These are phyloP conservation scores for Augochlorella aurata DNA, from an alignment of 2,888 invertebrate species.

Conservation along the genomic window DNA sequence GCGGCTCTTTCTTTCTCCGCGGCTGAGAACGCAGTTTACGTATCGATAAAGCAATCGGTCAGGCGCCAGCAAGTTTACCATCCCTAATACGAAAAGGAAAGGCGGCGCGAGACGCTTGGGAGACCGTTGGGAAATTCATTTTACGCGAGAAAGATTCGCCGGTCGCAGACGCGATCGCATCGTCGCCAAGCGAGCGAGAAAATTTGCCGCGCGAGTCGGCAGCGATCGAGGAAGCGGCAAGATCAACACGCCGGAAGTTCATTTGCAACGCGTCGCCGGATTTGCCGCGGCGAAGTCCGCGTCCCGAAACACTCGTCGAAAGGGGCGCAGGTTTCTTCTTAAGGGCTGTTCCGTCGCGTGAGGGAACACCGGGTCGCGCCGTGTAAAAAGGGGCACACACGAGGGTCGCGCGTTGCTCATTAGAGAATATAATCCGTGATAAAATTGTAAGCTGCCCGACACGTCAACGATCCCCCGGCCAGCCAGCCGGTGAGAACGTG, in stretches of 20 bases:
- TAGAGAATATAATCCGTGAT: conserved; percentile 56
- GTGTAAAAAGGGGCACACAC: conserved; percentile 33
- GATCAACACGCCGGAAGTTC: background rate
- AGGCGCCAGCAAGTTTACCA: too few species aligned
- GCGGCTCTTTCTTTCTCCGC: background rate
- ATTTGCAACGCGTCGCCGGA: background rate
- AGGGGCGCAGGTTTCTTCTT: too few species aligned
- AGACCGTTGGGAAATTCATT: background rate
- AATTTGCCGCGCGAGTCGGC: background rate
- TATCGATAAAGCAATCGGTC: conserved; percentile 9
- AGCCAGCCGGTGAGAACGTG: background rate
- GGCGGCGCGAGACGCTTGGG: background rate
- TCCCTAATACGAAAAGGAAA: too few species aligned
- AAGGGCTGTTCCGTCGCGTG: conserved; percentile 39
- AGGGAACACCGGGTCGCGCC: conserved; percentile 30
- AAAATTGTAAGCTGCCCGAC: conserved; percentile 35
- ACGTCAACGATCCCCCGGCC: conserved; percentile 9
- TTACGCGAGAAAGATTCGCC: background rate
- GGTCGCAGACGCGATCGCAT: background rate
- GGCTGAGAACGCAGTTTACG: background rate
- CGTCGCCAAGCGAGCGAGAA: background rate
- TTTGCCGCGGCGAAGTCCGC: background rate
- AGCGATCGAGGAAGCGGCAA: too few species aligned
- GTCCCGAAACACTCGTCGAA: too few species aligned
- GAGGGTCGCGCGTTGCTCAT: conserved; percentile 45